Conservation (phyloP, 1,140 invertebrate species). For the Drosophila pallidifrons region DNA sequence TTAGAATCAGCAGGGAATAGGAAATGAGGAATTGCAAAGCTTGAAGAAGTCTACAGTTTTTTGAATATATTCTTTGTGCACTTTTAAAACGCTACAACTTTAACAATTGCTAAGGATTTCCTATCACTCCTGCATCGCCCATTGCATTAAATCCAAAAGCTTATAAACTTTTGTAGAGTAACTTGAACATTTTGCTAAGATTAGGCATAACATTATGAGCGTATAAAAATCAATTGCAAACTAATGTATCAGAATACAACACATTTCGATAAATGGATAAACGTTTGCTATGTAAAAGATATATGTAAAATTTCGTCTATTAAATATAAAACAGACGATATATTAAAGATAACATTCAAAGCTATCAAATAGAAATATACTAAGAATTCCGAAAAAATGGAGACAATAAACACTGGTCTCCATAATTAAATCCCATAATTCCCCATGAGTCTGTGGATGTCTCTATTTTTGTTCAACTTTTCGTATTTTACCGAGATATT, state of each 20-base stretch:
- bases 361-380: too few species aligned
- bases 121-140: constrained; percentile 48
- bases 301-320: constrained; percentile 49
- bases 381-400: too few species aligned
- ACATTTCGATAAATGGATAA: constrained; percentile 63
- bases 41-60: constrained; percentile 47
- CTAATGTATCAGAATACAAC: constrained; percentile 60
- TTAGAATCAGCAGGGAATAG: constrained; percentile 70
- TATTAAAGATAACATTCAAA: too few species aligned
- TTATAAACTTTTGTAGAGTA: constrained; percentile 57
- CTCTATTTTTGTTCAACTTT: too few species aligned
- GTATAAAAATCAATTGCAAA: constrained; percentile 68
- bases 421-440: too few species aligned
- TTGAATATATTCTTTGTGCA: neutral
- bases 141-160: constrained; percentile 32
- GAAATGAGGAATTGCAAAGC: constrained; percentile 66
- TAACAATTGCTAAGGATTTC: constrained; percentile 37
- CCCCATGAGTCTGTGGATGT: too few species aligned
- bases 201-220: constrained; percentile 54
- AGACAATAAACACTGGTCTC: too few species aligned
- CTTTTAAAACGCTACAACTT: constrained; percentile 37
- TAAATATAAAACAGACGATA: constrained; percentile 66
- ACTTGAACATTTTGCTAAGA: constrained; percentile 61
- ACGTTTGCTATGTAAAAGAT: constrained; percentile 58
- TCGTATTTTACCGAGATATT: too few species aligned